phyloP scores from a whole-genome alignment of 2,797 vertebrate species.

The Babyrousa celebensis region DNA sequence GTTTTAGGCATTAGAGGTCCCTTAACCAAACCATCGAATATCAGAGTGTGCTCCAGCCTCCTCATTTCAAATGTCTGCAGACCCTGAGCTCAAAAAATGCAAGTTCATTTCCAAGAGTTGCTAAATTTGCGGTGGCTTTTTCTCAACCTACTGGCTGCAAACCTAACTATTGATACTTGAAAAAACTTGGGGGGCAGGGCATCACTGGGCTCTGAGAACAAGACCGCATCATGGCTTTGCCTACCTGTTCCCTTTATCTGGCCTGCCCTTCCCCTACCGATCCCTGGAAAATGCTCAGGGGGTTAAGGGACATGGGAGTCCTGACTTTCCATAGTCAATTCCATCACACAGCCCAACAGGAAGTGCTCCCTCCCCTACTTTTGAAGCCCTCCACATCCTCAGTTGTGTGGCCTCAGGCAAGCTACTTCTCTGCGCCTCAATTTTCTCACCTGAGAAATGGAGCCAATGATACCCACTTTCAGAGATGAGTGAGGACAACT shows the following conservation, averaged over 20 bases:
- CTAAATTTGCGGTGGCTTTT: background rate
- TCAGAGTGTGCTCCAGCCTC: background rate
- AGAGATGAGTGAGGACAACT: background rate
- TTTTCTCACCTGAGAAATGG: conserved; percentile 52
- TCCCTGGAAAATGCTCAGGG: background rate
- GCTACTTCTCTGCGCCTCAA: conserved; percentile 21
- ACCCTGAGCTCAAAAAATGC: background rate
- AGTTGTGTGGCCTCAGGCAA: background rate
- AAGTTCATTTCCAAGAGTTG: background rate
- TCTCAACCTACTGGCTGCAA: background rate
- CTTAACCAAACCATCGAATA: background rate
- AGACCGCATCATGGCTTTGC: background rate
- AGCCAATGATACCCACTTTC: background rate
- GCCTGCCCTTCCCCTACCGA: background rate
- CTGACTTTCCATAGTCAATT: background rate
- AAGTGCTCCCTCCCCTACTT: background rate
- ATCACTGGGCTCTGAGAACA: background rate
- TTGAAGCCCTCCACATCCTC: background rate
- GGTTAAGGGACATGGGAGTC: background rate
- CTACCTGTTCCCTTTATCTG: background rate
- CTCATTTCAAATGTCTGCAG: background rate
- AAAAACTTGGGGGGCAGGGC: background rate
- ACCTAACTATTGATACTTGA: background rate
- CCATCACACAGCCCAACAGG: background rate
- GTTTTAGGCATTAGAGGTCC: background rate